Conservation (phyloP, 2,888 invertebrate species). For the Trilocha varians region DNA sequence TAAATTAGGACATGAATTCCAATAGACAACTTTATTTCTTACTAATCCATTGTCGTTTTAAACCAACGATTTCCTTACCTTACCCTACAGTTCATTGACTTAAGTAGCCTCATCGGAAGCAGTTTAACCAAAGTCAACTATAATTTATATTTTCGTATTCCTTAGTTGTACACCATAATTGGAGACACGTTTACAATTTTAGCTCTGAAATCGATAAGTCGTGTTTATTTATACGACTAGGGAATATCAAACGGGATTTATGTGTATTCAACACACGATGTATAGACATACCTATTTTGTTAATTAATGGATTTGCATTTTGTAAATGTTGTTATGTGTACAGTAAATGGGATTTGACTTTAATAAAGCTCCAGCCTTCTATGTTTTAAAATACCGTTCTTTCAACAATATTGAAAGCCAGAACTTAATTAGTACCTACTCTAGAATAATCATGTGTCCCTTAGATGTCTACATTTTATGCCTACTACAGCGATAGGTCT, state of each 20-base stretch:
- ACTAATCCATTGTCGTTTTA: too few species aligned
- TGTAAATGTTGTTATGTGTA: constrained; percentile 16
- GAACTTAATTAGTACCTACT: too few species aligned
- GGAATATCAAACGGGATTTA: constrained; percentile 33
- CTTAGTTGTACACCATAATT: constrained; percentile 34
- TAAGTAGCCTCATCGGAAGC: neutral
- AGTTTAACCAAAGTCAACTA: neutral
- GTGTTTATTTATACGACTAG: constrained; percentile 39
- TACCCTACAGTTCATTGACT: neutral
- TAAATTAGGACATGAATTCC: too few species aligned
- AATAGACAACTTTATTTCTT: too few species aligned
- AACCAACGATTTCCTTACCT: neutral
- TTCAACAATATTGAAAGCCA: too few species aligned
- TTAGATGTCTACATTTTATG: too few species aligned
- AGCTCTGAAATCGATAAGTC: constrained; percentile 47
- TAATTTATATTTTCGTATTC: constrained; percentile 20
- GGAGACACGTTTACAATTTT: constrained; percentile 43
- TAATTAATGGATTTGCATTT: constrained; percentile 40
- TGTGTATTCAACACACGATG: constrained; percentile 15
- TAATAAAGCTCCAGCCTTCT: neutral
- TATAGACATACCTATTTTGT: constrained; percentile 19
- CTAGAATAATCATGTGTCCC: too few species aligned
- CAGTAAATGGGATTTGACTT: constrained; percentile 1
- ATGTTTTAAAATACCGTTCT: too few species aligned
- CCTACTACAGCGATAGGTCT: too few species aligned